These are phyloP conservation scores for Rhinichthys klamathensis DNA, from an alignment of 2,113 vertebrate species.

Conservation along the genomic window DNA sequence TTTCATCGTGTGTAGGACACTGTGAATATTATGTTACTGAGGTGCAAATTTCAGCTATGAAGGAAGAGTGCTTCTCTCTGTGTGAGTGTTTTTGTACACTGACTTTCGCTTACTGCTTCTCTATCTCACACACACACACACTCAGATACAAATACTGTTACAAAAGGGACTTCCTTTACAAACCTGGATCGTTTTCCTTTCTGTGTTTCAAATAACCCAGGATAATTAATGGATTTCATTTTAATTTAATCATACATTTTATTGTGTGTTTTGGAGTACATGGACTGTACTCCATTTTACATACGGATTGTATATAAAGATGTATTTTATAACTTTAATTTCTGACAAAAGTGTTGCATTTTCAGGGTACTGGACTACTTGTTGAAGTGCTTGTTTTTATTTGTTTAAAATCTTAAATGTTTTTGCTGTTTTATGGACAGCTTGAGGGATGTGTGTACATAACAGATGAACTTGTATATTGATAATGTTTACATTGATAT, in stretches of 20 bases:
- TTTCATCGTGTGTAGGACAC: neutral
- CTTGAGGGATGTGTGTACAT: constrained; percentile 63
- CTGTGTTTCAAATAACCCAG: neutral
- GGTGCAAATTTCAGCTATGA: constrained; percentile 19
- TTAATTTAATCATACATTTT: neutral
- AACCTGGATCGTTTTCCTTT: constrained; percentile 20
- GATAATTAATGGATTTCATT: neutral
- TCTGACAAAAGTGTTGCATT: constrained; percentile 40
- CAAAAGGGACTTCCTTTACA: neutral
- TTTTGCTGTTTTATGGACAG: constrained; percentile 59
- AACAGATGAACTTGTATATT: constrained; percentile 54
- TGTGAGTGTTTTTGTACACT: constrained; percentile 3
- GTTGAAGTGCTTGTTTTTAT: constrained; percentile 44
- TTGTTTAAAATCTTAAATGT: constrained; percentile 40
- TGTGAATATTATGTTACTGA: constrained; percentile 16
- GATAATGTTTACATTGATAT: constrained; percentile 70
- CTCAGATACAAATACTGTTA: neutral
- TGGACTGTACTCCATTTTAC: constrained; percentile 45
- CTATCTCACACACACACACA: neutral
- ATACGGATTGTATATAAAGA: constrained; percentile 55
- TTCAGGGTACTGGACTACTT: constrained; percentile 56
- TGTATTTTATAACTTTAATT: constrained; percentile 65
- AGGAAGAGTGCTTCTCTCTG: neutral
- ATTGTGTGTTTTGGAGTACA: constrained; percentile 35
- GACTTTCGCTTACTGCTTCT: constrained; percentile 1